Evolutionary conservation across 1,140 invertebrate genomes (phyloP), one percentile per base, ranked within the genome.

Genomic region (Ceratosolen fusciceps): DNA sequence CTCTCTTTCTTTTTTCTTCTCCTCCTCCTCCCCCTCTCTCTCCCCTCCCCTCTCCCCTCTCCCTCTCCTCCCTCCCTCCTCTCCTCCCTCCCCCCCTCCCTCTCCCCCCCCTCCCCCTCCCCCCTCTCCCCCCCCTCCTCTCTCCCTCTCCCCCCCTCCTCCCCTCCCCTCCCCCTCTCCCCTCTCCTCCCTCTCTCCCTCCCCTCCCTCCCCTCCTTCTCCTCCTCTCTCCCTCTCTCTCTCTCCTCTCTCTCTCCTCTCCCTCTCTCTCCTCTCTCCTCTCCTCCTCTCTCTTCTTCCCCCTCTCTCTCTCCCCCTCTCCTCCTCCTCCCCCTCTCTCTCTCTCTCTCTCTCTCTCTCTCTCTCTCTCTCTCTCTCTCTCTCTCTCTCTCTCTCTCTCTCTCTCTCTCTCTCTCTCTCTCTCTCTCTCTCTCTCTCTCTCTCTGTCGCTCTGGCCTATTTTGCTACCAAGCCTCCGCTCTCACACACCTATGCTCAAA

Each of bases 1-100:
- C 31, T 37, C 43, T 5, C 39, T 7, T 39, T 52, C 34, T 26
- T 60, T 58, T 21, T 14, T 39, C 12, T 24, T 65, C 1, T 29
- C 12, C 9, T 21, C 49, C 39, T 5, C 12, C 39, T 12, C 12
- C 12, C 39, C 12, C 39, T 7, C 39, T 43, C 39, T 5, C 39
- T 7, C 39, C 5, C 84, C 82, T 81, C 84, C 80, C 85, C 84
- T 82, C 83, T 84, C 75, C 83, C 84, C 82, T 83, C 79, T 81
- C 77, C 82, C n/a, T n/a, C n/a, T n/a, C n/a, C n/a, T n/a, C n/a
- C n/a, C n/a, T n/a, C n/a, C n/a, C n/a, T n/a, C n/a, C n/a, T n/a
- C 7, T 39, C 7, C 65, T 67, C 49, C 24, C 21, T 21, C 37
- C n/a, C 34, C n/a, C 65, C 16, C 65, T n/a, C 34, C 8, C 29